phyloP scores from a whole-genome alignment of 2,113 vertebrate genomes.

The Barbus barbus region DNA sequence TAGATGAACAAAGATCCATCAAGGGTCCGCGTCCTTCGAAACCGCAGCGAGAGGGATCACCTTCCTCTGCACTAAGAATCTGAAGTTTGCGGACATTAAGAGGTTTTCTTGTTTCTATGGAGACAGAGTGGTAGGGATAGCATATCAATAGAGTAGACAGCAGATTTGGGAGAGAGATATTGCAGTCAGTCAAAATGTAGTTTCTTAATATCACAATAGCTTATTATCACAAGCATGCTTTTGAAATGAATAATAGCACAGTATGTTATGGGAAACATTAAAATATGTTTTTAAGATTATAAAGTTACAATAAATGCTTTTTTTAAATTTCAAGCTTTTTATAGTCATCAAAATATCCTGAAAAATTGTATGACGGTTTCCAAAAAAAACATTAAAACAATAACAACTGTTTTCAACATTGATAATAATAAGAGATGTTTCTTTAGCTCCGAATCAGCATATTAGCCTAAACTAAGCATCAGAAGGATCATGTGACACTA shows the following conservation, averaged over 20 bases:
- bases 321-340: neutral
- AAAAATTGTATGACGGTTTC: neutral
- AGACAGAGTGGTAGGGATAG: slow-evolving; percentile 11
- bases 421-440: neutral
- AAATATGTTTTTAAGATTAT: neutral
- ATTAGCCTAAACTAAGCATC: neutral
- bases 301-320: too few relatives aligned
- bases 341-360: neutral
- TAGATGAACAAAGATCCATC: slow-evolving; percentile 28
- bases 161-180: neutral
- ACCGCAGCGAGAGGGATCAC: neutral
- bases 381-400: too few relatives aligned
- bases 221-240: neutral
- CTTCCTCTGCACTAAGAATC: neutral
- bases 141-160: neutral
- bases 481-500: neutral
- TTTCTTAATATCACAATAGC: neutral
- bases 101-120: slow-evolving; percentile 46
- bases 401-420: neutral
- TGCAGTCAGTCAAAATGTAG: neutral
- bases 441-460: neutral
- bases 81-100: neutral
- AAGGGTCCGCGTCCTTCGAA: neutral
- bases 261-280: neutral
- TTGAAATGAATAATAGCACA: neutral